phyloP scores from a whole-genome alignment of 2,113 vertebrate species.

The Progne subis region DNA sequence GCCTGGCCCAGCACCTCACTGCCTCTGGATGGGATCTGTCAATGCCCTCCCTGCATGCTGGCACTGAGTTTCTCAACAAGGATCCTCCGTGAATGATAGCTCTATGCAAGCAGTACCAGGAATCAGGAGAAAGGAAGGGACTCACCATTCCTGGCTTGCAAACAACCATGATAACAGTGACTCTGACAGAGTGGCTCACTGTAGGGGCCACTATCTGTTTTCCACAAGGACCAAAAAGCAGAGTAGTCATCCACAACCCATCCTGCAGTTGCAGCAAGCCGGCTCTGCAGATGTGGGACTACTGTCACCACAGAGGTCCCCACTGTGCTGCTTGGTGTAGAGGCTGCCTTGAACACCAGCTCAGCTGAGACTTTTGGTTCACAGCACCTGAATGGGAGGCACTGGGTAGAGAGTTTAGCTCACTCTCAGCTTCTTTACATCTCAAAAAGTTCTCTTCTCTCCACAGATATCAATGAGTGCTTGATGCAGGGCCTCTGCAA shows the following conservation, averaged over 20 bases:
- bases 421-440: not conserved
- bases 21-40: not conserved
- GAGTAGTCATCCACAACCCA: not conserved
- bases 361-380: not conserved
- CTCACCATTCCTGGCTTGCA: not conserved
- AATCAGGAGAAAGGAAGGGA: not conserved
- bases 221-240: not conserved
- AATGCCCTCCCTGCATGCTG: not conserved
- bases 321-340: not conserved
- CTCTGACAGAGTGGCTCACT: accelerated
- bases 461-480: slow-evolving; percentile 95
- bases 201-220: not conserved
- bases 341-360: not conserved
- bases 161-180: not conserved
- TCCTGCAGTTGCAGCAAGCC: not conserved
- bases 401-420: not conserved
- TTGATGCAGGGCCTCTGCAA: slow-evolving; percentile 85
- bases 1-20: not conserved
- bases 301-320: not conserved
- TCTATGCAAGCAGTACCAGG: not conserved
- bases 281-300: not conserved
- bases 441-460: not conserved
- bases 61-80: not conserved
- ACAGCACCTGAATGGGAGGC: not conserved
- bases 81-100: not conserved